These are phyloP conservation scores for Kryptolebias marmoratus DNA, from an alignment of 2,113 vertebrate species.

Conservation along the genomic window DNA sequence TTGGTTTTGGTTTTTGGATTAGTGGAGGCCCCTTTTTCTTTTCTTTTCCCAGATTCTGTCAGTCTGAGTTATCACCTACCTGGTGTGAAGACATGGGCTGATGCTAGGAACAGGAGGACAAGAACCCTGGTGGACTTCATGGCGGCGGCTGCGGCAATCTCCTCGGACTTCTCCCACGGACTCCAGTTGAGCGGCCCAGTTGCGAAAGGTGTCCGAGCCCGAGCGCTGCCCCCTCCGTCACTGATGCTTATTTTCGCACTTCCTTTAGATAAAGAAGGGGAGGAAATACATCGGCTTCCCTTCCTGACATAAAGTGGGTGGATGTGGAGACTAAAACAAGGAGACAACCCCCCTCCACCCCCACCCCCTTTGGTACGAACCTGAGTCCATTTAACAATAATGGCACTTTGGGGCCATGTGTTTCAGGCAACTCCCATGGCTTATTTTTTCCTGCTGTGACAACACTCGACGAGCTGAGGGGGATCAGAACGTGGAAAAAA, in stretches of 20 bases:
- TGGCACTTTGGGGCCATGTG: constrained; percentile 10
- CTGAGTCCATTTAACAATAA: constrained; percentile 30
- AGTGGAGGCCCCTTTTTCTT: too few relatives aligned
- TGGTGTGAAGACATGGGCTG: constrained; percentile 20
- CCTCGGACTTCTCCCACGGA: constrained; percentile 39
- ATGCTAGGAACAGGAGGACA: constrained; percentile 34
- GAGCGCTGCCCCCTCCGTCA: constrained; percentile 1
- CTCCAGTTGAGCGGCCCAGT: constrained; percentile 13
- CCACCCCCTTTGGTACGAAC: constrained; percentile 14
- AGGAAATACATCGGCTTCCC: constrained; percentile 74
- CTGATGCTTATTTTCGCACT: constrained; percentile 72
- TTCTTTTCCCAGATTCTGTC: too few relatives aligned
- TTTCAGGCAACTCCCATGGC: constrained; percentile 40
- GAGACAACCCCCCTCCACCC: constrained; percentile 1
- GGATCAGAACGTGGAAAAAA: not conserved
- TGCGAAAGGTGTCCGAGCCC: constrained; percentile 52
- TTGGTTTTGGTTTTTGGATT: too few relatives aligned
- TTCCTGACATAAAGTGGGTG: constrained; percentile 61
- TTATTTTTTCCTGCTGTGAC: constrained; percentile 63
- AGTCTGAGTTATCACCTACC: constrained; percentile 47
- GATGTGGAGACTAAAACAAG: constrained; percentile 33
- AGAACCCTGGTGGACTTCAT: constrained; percentile 59
- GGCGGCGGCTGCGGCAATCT: constrained; percentile 14
- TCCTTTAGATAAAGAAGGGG: constrained; percentile 73
- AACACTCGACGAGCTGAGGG: constrained; percentile 19